Evolutionary conservation across 2,113 vertebrate genomes (phyloP).

Genomic region (Felis chaus): DNA sequence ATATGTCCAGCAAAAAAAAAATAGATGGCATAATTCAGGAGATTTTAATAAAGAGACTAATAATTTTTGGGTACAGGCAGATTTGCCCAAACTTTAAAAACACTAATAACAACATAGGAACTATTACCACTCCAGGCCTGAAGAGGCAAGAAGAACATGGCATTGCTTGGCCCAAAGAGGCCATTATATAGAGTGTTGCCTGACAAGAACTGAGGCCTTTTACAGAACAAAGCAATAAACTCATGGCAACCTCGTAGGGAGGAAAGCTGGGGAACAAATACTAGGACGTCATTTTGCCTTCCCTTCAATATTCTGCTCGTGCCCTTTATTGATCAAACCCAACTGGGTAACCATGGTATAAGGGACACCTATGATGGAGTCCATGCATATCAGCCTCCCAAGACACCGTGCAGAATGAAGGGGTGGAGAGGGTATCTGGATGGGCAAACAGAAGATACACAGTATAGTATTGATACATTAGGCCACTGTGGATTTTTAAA

Average conservation of each 20-base stretch:
- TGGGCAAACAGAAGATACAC: not conserved
- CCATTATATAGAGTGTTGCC: not conserved
- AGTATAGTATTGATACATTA: not conserved
- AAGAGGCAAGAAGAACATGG: not conserved
- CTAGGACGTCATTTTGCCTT: not conserved
- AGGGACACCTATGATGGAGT: not conserved
- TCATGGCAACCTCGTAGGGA: too few species aligned
- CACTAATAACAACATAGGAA: not conserved
- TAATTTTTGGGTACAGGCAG: not conserved
- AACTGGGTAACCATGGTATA: not conserved
- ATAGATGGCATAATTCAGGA: not conserved
- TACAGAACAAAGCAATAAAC: not conserved
- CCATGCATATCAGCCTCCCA: not conserved
- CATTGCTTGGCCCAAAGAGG: not conserved
- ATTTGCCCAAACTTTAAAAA: not conserved
- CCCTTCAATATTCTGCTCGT: not conserved
- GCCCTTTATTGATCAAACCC: not conserved
- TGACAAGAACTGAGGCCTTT: not conserved
- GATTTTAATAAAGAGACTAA: not conserved
- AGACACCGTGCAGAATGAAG: not conserved
- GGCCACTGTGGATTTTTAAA: not conserved
- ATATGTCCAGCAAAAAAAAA: not conserved
- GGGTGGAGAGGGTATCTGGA: not conserved
- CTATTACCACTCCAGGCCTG: not conserved
- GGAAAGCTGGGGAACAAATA: not conserved